Evolutionary conservation across 2,888 invertebrate genomes (phyloP), one percentile per base, ranked within the genome.

Genomic region (Agonopterix heracliana): DNA sequence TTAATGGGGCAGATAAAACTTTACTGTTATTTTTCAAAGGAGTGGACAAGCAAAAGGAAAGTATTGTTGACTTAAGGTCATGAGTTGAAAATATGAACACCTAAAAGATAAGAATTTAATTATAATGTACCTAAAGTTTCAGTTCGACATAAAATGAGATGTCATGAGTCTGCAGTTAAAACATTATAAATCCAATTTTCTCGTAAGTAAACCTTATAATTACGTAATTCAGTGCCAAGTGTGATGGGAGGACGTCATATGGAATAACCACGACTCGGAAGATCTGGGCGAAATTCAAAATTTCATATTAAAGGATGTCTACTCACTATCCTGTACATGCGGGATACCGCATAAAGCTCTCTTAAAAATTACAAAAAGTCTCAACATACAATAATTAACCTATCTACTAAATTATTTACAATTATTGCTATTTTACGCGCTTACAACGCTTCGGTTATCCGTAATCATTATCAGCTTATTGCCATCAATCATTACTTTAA

Each of bases 401-500:
- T 88, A 87, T 82, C 87, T 87, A 87, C 73, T 63, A 68, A 65
- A 57, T 59, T 87, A 86, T 87, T 61, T 86, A 88, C 87, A 88
- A 69, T 83, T 87, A 88, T 87, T 88, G 86, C 87, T 87, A 87
- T 86, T 71, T 70, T 63, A 76, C 74, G 87, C 87, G 87, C 84
- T 87, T 81, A 74, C 52, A 85, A 86, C 87, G 86, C 86, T 61
- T 74, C 69, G 77, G 70, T 78, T 71, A 64, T 63, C 59, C 26
- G n/a, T 71, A 64, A 56, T 61, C 61, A 55, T 64, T 75, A 26
- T 70, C 72, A 78, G 76, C 76, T 81, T 81, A 82, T 79, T 84
- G 84, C 82, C 78, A 71, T 63, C 63, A 68, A 75, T 70, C 68
- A 74, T 41, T 41, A 41, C 38, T 38, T 38, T 38, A n/a, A n/a